Evolutionary conservation across 2,888 invertebrate species (phyloP).

Genomic region (Cataglyphis cursor): DNA sequence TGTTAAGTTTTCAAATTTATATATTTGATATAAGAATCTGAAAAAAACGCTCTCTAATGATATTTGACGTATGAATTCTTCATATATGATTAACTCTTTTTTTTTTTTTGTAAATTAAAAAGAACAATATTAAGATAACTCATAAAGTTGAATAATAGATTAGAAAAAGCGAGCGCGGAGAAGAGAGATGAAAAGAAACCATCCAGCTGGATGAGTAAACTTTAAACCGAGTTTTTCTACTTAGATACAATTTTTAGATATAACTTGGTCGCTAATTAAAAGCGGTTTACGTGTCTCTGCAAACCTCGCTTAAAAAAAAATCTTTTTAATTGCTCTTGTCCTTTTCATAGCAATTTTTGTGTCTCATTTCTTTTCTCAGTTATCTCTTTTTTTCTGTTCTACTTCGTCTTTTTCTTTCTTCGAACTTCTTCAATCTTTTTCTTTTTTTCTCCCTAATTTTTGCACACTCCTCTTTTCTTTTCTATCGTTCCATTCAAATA

Average conservation of each 20-base stretch:
- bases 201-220: conserved; percentile 67
- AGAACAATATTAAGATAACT: conserved; percentile 25
- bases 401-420: conserved; percentile 24
- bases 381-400: conserved; percentile 27
- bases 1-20: not conserved
- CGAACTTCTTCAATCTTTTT: conserved; percentile 27
- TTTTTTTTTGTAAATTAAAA: not conserved
- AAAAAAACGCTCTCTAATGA: not conserved
- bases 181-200: not conserved
- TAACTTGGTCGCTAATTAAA: conserved; percentile 82
- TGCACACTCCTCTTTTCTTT: conserved; percentile 45
- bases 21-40: not conserved
- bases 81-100: not conserved
- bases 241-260: conserved; percentile 59
- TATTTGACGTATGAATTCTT: not conserved
- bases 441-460: conserved; percentile 28
- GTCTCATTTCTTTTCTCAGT: conserved; percentile 3
- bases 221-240: conserved; percentile 79
- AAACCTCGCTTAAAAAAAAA: conserved; percentile 82
- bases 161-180: not conserved
- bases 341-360: conserved; percentile 39
- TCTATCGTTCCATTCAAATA: conserved; percentile 38
- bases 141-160: not conserved
- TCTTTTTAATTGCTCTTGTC: conserved; percentile 80
- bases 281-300: conserved; percentile 83